Evolutionary conservation across 2,113 vertebrate species (phyloP).

Genomic region (Dissostichus mawsoni): DNA sequence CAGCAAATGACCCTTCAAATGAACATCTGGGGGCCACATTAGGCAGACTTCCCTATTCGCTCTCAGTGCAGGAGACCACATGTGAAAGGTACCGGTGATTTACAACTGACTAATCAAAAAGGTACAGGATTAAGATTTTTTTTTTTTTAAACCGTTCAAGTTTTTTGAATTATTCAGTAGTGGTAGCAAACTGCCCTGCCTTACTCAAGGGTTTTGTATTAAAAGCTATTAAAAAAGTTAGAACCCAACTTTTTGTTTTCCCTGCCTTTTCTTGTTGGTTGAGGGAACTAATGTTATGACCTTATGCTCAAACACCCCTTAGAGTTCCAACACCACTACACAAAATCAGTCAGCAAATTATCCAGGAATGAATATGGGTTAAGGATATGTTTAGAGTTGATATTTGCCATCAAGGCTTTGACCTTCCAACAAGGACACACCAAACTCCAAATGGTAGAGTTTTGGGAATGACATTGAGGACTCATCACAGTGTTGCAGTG

Average conservation of each 20-base stretch:
- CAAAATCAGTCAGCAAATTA: constrained; percentile 1
- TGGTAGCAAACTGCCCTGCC: no score
- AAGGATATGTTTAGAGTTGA: background rate
- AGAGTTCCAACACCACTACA: background rate
- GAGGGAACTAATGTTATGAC: constrained; percentile 11
- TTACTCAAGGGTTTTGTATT: no score
- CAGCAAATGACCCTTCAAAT: constrained; percentile 79
- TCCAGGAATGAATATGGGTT: background rate
- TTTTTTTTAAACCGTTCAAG: no score
- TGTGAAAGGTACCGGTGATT: constrained; percentile 63
- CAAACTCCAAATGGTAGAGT: background rate
- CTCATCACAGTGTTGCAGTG: no score
- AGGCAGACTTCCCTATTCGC: constrained; percentile 44
- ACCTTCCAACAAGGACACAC: background rate
- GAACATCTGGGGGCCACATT: constrained; percentile 80
- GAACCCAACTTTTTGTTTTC: background rate
- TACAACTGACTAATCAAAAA: constrained; percentile 34
- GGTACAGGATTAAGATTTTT: constrained; percentile 15
- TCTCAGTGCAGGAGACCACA: constrained; percentile 54
- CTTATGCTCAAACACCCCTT: constrained; percentile 25
- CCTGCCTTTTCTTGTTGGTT: constrained; percentile 22
- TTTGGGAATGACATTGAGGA: no score
- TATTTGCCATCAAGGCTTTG: background rate
- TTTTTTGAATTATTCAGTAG: no score
- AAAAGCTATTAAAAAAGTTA: constrained; percentile 1